A percentile compares a stretch with the other conserved stretches of the same genome.
phyloP scores from a whole-genome alignment of 2,797 vertebrate genomes.

The Margarornis squamiger region DNA sequence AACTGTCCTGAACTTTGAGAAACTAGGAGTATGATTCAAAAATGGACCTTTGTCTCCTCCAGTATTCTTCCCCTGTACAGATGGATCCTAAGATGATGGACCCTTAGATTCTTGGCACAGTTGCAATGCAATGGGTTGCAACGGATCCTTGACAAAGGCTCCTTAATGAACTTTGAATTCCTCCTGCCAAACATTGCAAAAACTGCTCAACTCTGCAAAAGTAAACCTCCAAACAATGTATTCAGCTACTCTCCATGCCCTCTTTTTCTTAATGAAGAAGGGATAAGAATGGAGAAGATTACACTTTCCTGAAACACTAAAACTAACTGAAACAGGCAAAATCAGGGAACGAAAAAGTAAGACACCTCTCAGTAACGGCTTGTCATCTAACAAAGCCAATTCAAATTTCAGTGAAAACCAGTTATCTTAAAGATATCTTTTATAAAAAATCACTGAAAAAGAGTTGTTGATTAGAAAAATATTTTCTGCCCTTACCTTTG shows the following conservation, averaged over 20 bases:
- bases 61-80: not conserved
- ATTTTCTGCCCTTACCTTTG: not conserved
- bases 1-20: not conserved
- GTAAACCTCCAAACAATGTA: not conserved
- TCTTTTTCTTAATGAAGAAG: not conserved
- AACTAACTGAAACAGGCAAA: not conserved
- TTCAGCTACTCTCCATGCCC: not conserved
- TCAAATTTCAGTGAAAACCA: not conserved
- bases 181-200: not conserved
- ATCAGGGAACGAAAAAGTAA: not conserved
- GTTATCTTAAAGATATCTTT: not conserved
- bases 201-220: not conserved
- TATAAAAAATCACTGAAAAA: not conserved
- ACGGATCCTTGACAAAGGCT: not conserved
- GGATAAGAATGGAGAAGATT: not conserved
- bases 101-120: not conserved
- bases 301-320: not conserved
- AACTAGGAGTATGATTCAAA: not conserved
- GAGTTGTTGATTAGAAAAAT: not conserved
- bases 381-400: not conserved
- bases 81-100: not conserved
- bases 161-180: not conserved
- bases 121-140: not conserved
- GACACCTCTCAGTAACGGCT: not conserved
- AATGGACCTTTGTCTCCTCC: not conserved